Evolutionary conservation across 2,113 vertebrate species (phyloP), one percentile per base, ranked within the genome.

Genomic region (Chionomys nivalis): DNA sequence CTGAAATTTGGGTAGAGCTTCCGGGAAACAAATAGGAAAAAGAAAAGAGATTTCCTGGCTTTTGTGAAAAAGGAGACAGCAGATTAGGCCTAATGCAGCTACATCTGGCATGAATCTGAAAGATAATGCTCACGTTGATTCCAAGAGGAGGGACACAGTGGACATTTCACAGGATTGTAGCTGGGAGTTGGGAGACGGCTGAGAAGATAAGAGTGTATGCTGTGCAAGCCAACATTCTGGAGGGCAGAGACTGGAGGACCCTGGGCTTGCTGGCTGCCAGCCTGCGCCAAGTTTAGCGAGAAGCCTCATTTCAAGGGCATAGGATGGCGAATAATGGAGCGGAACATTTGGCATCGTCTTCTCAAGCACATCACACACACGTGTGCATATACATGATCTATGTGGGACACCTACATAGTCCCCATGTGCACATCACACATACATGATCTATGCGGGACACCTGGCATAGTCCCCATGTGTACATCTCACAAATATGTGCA

Each of bases 31-130:
- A 92, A 76, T 0, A 47, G 39, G 58, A 75, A 61, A 94, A 94
- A 49, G 13, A 88, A 87, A 79, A 44, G 47, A 86, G 90, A 3
- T 83, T 21, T 65, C 65, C 21, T 68, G 47, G 44, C 72, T 90
- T 33, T 94, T 87, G 42, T 49, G 23, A 61, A 65, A 79, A 96
- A 66, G 61, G 92, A 94, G 68, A 70, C 52, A 75, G 33, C 24
- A 92, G 33, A 76, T 77, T 12, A 76, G 14, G 39, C 33, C 73
- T 90, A 83, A 66, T 7, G 76, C 73, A 55, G 61, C 21, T 44
- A 49, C 65, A 6, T 12, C 42, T 49, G 28, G 28, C 31, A 31
- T 10, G 66, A 92, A 88, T 95, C 6, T 39, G 39, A 85, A 90
- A 49, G 7, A 11, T 55, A 66, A 75, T 2, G 75, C 26, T 91